Evolutionary conservation across 1,140 invertebrate genomes (phyloP).

Genomic region (Hirudo medicinalis): DNA sequence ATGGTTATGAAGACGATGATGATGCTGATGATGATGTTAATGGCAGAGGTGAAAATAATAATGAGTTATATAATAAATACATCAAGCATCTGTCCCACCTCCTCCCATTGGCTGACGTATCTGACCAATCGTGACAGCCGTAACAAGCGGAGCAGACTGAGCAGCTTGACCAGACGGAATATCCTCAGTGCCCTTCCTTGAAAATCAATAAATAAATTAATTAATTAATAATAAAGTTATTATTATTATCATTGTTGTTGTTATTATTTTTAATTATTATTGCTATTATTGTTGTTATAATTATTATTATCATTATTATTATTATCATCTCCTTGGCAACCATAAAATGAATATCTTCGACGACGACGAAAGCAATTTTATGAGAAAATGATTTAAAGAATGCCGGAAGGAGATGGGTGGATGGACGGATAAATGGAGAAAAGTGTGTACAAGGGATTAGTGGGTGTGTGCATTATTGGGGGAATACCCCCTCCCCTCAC

Average conservation of each 20-base stretch:
- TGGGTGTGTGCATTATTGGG: too few relatives aligned
- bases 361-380: too few relatives aligned
- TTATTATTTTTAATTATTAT: conserved; percentile 1
- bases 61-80: background rate
- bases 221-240: background rate
- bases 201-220: background rate
- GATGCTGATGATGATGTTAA: background rate
- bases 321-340: too few relatives aligned
- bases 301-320: too few relatives aligned
- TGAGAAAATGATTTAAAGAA: too few relatives aligned
- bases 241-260: background rate
- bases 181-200: conserved; percentile 22
- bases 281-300: background rate
- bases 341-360: too few relatives aligned
- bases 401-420: too few relatives aligned
- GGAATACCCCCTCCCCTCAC: too few relatives aligned
- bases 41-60: background rate
- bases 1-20: background rate
- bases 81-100: conserved; percentile 11
- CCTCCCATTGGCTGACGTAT: conserved; percentile 25
- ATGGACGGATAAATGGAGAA: too few relatives aligned
- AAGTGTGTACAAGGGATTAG: too few relatives aligned
- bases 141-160: conserved; percentile 22
- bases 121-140: conserved; percentile 22
- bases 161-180: conserved; percentile 23